phyloP scores from a whole-genome alignment of 2,888 invertebrate species.

The Trissolcus japonicus region DNA sequence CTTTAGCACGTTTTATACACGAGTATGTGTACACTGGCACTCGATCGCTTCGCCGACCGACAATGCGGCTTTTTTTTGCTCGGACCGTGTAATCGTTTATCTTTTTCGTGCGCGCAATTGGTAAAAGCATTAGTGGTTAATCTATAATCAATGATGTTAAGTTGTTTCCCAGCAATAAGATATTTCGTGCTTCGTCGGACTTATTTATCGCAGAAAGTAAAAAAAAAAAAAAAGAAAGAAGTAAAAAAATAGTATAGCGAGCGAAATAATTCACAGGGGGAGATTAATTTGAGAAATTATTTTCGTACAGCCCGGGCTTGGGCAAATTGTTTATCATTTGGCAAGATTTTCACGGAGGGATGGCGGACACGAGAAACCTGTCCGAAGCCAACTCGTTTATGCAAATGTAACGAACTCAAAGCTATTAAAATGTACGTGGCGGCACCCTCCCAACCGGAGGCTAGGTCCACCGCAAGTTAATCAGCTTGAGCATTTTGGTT shows the following conservation, averaged over 20 bases:
- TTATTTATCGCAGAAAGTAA: conserved; percentile 1
- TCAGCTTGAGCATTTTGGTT: conserved; percentile 49
- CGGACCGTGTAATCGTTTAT: conserved; percentile 45
- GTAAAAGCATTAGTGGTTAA: conserved; percentile 48
- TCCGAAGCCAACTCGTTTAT: conserved; percentile 33
- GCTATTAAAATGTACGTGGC: conserved; percentile 51
- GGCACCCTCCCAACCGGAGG: conserved; percentile 38
- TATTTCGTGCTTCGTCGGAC: conserved; percentile 4
- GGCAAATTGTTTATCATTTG: conserved; percentile 32
- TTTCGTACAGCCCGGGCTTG: background rate
- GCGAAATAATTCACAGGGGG: background rate
- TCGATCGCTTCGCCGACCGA: conserved; percentile 43
- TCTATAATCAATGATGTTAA: conserved; percentile 49
- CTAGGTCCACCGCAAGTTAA: conserved; percentile 52
- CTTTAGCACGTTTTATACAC: conserved; percentile 49
- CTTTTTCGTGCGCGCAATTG: conserved; percentile 49
- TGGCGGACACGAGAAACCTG: conserved; percentile 20
- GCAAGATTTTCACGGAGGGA: conserved; percentile 6
- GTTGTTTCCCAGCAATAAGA: conserved; percentile 4
- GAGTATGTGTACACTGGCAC: conserved; percentile 38
- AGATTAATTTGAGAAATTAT: conserved; percentile 7
- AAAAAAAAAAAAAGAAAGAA: background rate
- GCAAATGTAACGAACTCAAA: conserved; percentile 48
- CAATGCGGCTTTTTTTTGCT: conserved; percentile 48
- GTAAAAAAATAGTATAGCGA: background rate